Conservation (phyloP, 1,140 invertebrate genomes). For the Sycobia sp. region DNA sequence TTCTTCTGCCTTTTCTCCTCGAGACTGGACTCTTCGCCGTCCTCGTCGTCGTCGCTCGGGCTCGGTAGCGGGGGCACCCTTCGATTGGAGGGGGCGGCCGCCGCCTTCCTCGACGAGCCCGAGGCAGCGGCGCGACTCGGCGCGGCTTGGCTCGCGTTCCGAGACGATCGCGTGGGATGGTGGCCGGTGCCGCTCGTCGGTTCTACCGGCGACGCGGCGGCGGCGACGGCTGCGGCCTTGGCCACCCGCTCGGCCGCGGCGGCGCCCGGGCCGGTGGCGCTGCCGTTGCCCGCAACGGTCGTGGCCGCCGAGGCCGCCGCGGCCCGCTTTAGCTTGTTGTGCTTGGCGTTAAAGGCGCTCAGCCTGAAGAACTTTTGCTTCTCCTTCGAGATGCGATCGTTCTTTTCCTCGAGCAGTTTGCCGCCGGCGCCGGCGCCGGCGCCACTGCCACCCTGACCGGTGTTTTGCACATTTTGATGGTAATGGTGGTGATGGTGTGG, state of each 20-base stretch:
- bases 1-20: constrained; percentile 42
- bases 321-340: constrained; percentile 59
- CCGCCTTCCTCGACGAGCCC: constrained; percentile 37
- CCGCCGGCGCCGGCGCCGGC: constrained; percentile 44
- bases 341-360: constrained; percentile 72
- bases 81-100: constrained; percentile 4
- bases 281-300: background rate
- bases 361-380: constrained; percentile 85
- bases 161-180: background rate
- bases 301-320: constrained; percentile 48
- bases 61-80: constrained; percentile 30
- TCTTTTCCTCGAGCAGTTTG: constrained; percentile 65
- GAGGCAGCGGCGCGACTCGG: background rate
- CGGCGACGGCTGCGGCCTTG: background rate
- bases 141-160: background rate
- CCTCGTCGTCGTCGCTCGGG: constrained; percentile 40
- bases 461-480: background rate
- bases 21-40: constrained; percentile 36
- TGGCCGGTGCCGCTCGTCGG: too few relatives aligned
- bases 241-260: constrained; percentile 51
- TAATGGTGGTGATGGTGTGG: constrained; percentile 42
- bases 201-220: background rate
- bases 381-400: constrained; percentile 80
- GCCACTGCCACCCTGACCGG: constrained; percentile 5
- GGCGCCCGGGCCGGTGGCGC: background rate